Evolutionary conservation across 2,888 invertebrate genomes (phyloP).

Genomic region (Gisinianus flammeolus): DNA sequence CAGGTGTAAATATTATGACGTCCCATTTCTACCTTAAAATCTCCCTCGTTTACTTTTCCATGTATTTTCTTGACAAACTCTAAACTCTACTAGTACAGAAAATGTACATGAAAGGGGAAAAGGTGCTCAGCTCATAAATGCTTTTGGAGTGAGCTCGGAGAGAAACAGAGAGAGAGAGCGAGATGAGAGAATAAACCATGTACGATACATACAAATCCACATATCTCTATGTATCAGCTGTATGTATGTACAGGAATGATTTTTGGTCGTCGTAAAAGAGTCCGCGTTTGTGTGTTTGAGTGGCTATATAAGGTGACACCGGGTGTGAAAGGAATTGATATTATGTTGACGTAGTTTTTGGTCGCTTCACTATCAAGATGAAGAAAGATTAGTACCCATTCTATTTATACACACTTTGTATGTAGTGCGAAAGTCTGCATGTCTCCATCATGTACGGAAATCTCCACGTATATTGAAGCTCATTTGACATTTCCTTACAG

Average conservation of each 20-base stretch:
- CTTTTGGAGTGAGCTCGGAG: too few relatives aligned
- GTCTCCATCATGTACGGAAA: not conserved
- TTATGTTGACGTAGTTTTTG: slow-evolving; percentile 30
- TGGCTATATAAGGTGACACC: slow-evolving; percentile 22
- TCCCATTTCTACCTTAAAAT: not conserved
- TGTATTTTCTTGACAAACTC: not conserved
- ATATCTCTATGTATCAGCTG: not conserved
- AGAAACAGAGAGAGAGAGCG: too few relatives aligned
- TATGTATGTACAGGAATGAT: not conserved
- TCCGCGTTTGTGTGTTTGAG: not conserved
- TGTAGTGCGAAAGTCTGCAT: not conserved
- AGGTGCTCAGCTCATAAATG: not conserved
- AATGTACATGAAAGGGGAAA: not conserved
- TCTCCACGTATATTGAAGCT: not conserved
- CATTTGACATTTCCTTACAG: too few relatives aligned
- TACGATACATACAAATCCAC: not conserved
- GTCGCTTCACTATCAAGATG: slow-evolving; percentile 5
- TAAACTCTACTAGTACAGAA: not conserved
- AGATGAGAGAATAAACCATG: too few relatives aligned
- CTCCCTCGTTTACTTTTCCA: not conserved
- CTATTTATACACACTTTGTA: not conserved
- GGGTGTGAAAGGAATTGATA: slow-evolving; percentile 38
- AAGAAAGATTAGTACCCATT: slow-evolving; percentile 3
- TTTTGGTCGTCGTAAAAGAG: not conserved
- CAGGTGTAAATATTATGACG: not conserved